A percentile compares a stretch with the other conserved stretches of the same genome.
Conservation (phyloP, 92 coral and sea anemone species). For the Desmophyllum pertusum region DNA sequence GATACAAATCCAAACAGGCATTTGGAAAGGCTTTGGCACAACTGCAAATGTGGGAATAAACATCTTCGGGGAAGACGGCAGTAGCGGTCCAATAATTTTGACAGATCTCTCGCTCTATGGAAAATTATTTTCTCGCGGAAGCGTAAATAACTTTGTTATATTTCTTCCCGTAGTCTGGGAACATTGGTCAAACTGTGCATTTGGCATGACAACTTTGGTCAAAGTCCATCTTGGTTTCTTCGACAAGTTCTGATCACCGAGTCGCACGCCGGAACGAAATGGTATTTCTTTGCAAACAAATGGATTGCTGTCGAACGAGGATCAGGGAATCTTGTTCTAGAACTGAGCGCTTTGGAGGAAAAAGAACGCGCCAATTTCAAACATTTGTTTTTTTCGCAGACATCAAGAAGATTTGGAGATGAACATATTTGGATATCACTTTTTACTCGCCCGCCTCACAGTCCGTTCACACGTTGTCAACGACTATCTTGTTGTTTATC, state of each 20-base stretch:
- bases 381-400: constrained; percentile 61
- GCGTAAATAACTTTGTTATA: constrained; percentile 68
- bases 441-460: constrained; percentile 81
- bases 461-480: constrained; percentile 79
- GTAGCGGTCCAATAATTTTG: constrained; percentile 54
- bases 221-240: constrained; percentile 82
- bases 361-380: constrained; percentile 65
- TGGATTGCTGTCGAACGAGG: constrained; percentile 83
- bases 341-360: constrained; percentile 60
- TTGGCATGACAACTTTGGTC: constrained; percentile 82
- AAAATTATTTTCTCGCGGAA: constrained; percentile 72
- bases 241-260: constrained; percentile 64
- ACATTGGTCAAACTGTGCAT: constrained; percentile 50
- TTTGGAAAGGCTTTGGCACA: constrained; percentile 81
- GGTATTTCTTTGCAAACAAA: constrained; percentile 69
- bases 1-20: constrained; percentile 72
- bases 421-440: constrained; percentile 83
- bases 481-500: constrained; percentile 81
- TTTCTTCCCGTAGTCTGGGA: constrained; percentile 60
- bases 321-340: constrained; percentile 60
- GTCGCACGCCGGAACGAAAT: constrained; percentile 31
- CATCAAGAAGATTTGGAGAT: constrained; percentile 70
- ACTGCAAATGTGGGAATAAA: constrained; percentile 73
- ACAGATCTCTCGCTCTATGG: constrained; percentile 47
- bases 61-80: constrained; percentile 74